Evolutionary conservation across 1,140 invertebrate species (phyloP), one percentile per base, ranked within the genome.

Genomic region (Drosophila guanche): DNA sequence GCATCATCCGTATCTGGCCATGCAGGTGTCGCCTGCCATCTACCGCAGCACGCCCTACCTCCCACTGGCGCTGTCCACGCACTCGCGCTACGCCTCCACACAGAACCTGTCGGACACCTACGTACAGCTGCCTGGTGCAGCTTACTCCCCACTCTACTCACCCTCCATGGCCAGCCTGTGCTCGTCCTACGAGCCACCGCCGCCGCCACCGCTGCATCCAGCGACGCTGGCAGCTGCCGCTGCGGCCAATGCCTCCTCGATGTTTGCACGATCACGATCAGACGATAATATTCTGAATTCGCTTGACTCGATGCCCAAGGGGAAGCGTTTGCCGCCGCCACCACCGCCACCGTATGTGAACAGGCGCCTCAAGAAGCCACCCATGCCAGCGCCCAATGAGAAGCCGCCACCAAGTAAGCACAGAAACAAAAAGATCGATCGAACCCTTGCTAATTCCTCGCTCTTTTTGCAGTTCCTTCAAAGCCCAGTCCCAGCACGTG

Each of bases 41-140:
- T 97, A 97, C 77, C 92, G 95, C 45, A 96, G 95, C 76, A 96
- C 96, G 0, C 96, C 96, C 0, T 96, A 95, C 81, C 92, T 97
- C 8, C 93, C 94, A 0, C 92, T 94, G 6, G 93, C 94, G 0
- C 89, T 94, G 53, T 94, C 94, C 2, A 93, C 93, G 5, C 93
- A 94, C 16, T 94, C 94, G 2, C 93, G 94, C 23, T 96, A 95
- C 81, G 94, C 95, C 4, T 95, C 95, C 4, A 95, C 95, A 80
- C 95, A 96, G 76, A 96, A 96, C 90, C 92, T 96, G 6, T 96
- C 94, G 4, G 94, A 95, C 65, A 94, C 94, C 0, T 95, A 95
- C 68, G 93, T 95, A 2, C 94, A 94, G 89, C 88, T 95, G 55
- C 94, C 94, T 5, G 84, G 83, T 10, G 92, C 93, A 6, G 90